Conservation (phyloP, 2,113 vertebrate species). For the Stigmatopora argus region DNA sequence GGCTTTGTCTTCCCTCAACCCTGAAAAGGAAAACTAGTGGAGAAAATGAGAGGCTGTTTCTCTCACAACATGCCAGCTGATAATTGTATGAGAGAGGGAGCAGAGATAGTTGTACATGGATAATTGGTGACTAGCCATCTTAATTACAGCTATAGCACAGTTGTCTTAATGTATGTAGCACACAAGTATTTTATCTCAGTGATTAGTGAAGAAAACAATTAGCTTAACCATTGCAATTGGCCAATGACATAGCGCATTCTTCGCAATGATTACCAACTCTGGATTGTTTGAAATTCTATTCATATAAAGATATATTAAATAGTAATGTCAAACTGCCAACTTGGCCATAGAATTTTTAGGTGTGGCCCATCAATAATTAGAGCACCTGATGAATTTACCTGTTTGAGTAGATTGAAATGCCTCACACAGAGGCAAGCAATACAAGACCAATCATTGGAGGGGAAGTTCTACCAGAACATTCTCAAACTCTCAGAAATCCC, state of each 20-base stretch:
- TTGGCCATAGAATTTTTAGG: no score
- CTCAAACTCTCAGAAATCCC: no score
- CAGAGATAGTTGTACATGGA: neutral
- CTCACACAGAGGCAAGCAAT: no score
- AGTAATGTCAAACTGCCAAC: no score
- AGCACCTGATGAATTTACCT: no score
- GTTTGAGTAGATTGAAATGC: no score
- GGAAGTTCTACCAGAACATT: no score
- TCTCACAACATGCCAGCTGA: neutral
- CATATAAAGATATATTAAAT: slow-evolving; percentile 44
- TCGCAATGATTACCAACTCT: slow-evolving; percentile 70
- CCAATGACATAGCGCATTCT: slow-evolving; percentile 61
- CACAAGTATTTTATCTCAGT: slow-evolving; percentile 63
- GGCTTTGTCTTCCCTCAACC: neutral
- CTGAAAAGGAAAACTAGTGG: neutral
- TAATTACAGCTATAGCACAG: slow-evolving; percentile 56
- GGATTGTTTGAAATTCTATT: slow-evolving; percentile 72
- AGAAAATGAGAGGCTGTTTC: neutral
- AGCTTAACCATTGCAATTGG: slow-evolving; percentile 74
- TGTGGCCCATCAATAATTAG: no score
- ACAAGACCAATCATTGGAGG: no score
- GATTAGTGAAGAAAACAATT: slow-evolving; percentile 72
- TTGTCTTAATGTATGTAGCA: slow-evolving; percentile 64
- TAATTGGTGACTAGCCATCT: slow-evolving; percentile 44
- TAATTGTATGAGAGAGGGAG: neutral